A percentile compares a stretch with the other conserved stretches of the same genome.
Conservation (phyloP, 2,113 vertebrate genomes). For the Hiodon alosoides region DNA sequence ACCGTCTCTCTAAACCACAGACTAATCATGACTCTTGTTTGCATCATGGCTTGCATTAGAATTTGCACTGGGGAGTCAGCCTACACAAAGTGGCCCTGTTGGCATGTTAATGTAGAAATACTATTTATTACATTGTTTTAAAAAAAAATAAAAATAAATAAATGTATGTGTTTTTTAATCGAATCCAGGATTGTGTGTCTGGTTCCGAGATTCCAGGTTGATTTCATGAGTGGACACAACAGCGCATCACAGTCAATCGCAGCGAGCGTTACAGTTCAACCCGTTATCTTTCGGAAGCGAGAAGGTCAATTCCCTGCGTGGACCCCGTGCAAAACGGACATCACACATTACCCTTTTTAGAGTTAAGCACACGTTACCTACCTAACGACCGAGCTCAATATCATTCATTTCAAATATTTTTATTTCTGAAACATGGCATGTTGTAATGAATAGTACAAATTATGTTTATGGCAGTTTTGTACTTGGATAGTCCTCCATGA, state of each 20-base stretch:
- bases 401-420: no score
- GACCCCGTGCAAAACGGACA: no score
- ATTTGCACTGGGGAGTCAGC: constrained; percentile 14
- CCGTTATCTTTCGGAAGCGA: no score
- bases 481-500: no score
- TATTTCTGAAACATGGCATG: no score
- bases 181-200: background rate
- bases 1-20: background rate
- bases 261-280: background rate
- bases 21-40: constrained; percentile 10
- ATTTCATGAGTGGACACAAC: constrained; percentile 2
- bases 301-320: no score
- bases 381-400: no score
- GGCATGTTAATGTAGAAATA: constrained; percentile 15
- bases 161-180: background rate
- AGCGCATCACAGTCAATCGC: constrained; percentile 4
- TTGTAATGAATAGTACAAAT: no score
- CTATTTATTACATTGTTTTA: constrained; percentile 15
- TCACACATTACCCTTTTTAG: no score
- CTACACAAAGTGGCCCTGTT: constrained; percentile 14
- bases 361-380: no score
- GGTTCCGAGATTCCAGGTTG: background rate
- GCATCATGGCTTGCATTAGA: background rate
- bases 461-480: no score
- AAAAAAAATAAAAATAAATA: constrained; percentile 3